Evolutionary conservation across 2,797 vertebrate genomes (phyloP).

Genomic region (Crypturellus tataupa): DNA sequence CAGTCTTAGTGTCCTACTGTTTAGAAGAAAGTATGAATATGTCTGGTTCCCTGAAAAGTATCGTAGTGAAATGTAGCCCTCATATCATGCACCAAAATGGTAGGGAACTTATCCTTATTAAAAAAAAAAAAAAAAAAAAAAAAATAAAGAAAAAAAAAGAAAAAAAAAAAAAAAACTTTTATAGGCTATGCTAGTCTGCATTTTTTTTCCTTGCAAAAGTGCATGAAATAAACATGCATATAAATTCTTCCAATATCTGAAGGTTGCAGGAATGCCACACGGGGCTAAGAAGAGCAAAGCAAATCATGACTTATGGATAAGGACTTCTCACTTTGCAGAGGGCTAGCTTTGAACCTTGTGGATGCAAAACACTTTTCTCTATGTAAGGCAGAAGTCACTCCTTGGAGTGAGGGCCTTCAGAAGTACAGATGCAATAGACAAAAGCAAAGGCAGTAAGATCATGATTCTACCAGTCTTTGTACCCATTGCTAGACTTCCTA

Average conservation of each 20-base stretch:
- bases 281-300: background rate
- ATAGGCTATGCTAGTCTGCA: background rate
- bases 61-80: background rate
- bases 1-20: background rate
- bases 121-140: background rate
- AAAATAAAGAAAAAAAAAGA: background rate
- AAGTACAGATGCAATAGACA: background rate
- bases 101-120: background rate
- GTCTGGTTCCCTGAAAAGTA: background rate
- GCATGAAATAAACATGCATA: background rate
- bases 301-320: background rate
- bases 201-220: background rate
- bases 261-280: background rate
- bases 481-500: background rate
- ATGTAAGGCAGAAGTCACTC: background rate
- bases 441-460: background rate
- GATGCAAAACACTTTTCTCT: background rate
- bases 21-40: background rate
- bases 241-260: background rate
- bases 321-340: background rate
- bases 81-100: background rate
- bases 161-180: background rate
- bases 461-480: background rate
- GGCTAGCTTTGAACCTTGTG: background rate
- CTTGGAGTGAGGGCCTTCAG: background rate